A percentile compares a stretch with the other conserved stretches of the same genome.
These are phyloP conservation scores for Leptinotarsa lineolata DNA, from an alignment of 1,140 invertebrate species.

Conservation along the genomic window DNA sequence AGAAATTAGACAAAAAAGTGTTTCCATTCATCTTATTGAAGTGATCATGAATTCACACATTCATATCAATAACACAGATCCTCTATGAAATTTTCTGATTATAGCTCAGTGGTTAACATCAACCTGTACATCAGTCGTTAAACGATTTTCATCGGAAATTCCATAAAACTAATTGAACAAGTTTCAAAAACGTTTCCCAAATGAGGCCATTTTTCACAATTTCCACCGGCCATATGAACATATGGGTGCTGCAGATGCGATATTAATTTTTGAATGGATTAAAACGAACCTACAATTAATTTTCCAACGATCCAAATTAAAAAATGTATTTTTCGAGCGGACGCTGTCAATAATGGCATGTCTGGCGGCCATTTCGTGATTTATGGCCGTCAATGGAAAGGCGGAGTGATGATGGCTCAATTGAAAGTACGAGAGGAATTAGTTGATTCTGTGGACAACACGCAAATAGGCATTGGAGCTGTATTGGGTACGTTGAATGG, in stretches of 20 bases:
- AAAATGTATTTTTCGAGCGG: not conserved
- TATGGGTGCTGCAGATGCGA: not conserved
- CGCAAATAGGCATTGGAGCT: too few relatives aligned
- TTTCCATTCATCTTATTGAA: too few relatives aligned
- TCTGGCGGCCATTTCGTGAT: not conserved
- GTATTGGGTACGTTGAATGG: too few relatives aligned
- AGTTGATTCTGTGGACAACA: too few relatives aligned
- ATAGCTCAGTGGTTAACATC: not conserved
- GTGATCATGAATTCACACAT: too few relatives aligned
- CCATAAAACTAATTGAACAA: not conserved
- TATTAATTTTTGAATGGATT: not conserved
- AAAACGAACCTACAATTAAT: not conserved
- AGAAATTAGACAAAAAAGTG: too few relatives aligned
- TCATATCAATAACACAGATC: too few relatives aligned
- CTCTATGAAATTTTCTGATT: not conserved
- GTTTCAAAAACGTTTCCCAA: not conserved
- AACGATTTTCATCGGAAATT: not conserved
- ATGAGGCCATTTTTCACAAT: not conserved
- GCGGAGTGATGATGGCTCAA: too few relatives aligned
- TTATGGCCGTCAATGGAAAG: not conserved
- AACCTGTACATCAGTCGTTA: not conserved
- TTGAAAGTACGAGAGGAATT: too few relatives aligned
- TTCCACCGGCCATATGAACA: not conserved
- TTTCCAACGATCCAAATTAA: not conserved
- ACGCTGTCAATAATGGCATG: not conserved